phyloP scores from a whole-genome alignment of 2,797 vertebrate genomes.

The Molothrus aeneus region DNA sequence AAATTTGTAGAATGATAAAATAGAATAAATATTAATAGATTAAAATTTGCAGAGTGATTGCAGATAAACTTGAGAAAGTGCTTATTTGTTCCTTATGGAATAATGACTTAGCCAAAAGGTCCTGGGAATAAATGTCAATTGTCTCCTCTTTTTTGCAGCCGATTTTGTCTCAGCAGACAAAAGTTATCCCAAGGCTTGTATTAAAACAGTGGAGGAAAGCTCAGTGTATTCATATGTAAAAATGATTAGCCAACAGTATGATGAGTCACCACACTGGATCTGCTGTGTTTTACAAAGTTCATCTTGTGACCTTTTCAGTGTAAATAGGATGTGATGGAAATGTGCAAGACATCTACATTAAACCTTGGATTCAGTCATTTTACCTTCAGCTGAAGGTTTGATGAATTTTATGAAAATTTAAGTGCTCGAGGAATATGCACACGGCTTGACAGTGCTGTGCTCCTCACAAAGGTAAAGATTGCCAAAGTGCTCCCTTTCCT shows the following conservation, averaged over 20 bases:
- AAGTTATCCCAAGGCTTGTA: neutral
- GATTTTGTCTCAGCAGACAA: neutral
- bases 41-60: neutral
- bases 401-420: neutral
- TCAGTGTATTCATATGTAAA: neutral
- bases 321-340: neutral
- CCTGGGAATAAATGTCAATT: neutral
- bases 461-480: neutral
- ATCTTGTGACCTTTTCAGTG: neutral
- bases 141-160: neutral
- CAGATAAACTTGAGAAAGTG: neutral
- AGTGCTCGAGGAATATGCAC: accelerated
- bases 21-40: neutral
- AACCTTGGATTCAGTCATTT: neutral
- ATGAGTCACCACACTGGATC: neutral
- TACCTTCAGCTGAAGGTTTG: neutral
- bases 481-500: neutral
- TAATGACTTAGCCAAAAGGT: neutral
- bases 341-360: neutral
- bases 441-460: neutral
- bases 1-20: neutral
- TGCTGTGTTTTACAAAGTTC: neutral
- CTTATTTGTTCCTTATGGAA: neutral
- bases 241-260: neutral
- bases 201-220: neutral